Evolutionary conservation across 1,140 invertebrate species (phyloP), one percentile per base, ranked within the genome.

Genomic region (Polypedilum vanderplanki): DNA sequence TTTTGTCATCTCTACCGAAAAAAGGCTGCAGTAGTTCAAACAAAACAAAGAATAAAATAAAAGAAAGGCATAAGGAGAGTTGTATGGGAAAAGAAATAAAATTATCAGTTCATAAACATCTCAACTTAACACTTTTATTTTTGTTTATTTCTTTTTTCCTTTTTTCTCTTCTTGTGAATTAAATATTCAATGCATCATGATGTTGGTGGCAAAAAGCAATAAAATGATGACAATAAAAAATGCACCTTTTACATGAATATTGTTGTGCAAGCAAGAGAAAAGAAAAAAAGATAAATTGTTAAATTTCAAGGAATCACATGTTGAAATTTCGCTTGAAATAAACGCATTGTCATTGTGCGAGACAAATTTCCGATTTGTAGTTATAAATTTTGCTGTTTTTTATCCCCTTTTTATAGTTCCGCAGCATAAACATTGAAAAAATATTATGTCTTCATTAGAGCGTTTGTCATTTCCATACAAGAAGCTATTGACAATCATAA

Each of bases 41-140:
- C 10, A 12, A 57, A 57, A 33, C 24, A 57, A 57, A 57, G 12
- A n/a, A 57, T n/a, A 15, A 15, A 57, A n/a, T 57, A 57, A 57
- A 57, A 57, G 46, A 12, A 57, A 57, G 46, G n/a, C 12, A 57
- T 15, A 33, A 33, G 24, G 17, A 70, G 20, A 70, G 65, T 70
- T 70, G 65, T 17, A 70, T 70, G 65, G 65, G 65, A 70, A 70
- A 70, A 70, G 65, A 70, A 70, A 70, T 70, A 70, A 70, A 70
- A 70, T 70, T 70, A 70, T 70, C 65, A 70, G 65, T 70, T 22
- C 65, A 70, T 70, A 70, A 70, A 70, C 65, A 70, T 70, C 65
- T 70, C 65, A 70, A 70, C 65, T 70, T 70, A 70, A 70, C 65
- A 70, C 65, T 70, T 18, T 70, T 70, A 20, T 22, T 70, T 70